Conservation (phyloP, 2,797 vertebrate species). For the Notamacropus eugenii region DNA sequence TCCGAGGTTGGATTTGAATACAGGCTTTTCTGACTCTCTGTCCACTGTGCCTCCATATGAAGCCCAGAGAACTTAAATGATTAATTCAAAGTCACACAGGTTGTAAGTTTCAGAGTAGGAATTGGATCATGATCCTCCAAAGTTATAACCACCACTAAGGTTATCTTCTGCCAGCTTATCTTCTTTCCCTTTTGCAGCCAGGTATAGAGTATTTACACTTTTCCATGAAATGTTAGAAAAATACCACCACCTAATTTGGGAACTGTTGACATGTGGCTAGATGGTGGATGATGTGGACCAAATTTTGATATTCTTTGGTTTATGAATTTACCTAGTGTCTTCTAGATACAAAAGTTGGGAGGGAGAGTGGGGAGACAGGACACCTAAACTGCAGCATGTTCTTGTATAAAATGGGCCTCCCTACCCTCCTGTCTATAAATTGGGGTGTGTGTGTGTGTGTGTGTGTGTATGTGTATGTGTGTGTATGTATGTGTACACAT, state of each 20-base stretch:
- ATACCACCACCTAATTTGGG: neutral
- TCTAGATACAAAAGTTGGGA: neutral
- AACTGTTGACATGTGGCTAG: neutral
- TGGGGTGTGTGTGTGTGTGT: neutral
- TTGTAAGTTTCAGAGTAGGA: neutral
- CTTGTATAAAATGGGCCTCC: neutral
- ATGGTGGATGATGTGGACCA: neutral
- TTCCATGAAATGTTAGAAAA: neutral
- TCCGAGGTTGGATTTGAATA: neutral
- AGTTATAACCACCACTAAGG: neutral
- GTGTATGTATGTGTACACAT: too few species aligned
- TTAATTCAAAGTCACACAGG: neutral
- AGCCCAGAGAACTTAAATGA: neutral
- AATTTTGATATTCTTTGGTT: neutral
- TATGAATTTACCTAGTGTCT: neutral
- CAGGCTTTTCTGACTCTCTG: neutral
- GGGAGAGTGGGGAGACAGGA: neutral
- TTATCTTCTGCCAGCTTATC: neutral
- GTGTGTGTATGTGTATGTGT: too few species aligned
- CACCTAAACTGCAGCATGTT: neutral
- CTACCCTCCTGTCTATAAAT: neutral
- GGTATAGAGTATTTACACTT: neutral
- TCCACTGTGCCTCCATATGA: neutral
- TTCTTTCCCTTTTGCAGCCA: neutral
- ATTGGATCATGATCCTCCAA: neutral